A percentile compares a stretch with the other conserved stretches of the same genome.
These are phyloP conservation scores for Panthera leo DNA, from an alignment of 2,113 vertebrate species.

Conservation along the genomic window DNA sequence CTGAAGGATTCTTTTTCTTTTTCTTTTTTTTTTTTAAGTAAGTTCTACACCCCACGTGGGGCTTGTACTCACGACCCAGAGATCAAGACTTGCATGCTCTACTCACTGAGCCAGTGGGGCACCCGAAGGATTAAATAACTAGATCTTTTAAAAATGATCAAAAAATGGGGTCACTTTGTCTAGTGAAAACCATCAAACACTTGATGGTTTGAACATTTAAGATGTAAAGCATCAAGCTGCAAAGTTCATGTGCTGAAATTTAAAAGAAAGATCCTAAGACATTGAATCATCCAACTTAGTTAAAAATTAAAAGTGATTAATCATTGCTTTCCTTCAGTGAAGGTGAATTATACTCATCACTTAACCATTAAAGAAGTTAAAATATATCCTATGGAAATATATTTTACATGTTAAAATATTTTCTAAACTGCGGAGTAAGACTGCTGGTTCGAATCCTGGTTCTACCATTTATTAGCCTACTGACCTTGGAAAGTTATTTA, in stretches of 20 bases:
- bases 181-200: background rate
- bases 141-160: background rate
- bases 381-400: background rate
- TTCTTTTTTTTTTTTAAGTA: background rate
- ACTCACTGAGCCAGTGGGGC: background rate
- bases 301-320: slow-evolving; percentile 33
- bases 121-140: background rate
- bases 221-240: background rate
- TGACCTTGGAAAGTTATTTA: background rate
- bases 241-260: background rate
- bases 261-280: background rate
- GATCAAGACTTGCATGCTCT: background rate
- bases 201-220: background rate
- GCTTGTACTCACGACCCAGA: background rate
- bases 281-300: background rate
- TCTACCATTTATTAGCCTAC: background rate
- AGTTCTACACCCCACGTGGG: background rate
- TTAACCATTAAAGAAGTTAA: background rate
- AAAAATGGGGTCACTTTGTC: background rate
- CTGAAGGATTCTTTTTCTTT: background rate
- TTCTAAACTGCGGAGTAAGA: background rate
- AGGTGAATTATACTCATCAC: background rate
- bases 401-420: background rate
- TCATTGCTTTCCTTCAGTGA: background rate
- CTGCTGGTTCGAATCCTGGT: background rate